A percentile compares a stretch with the other conserved stretches of the same genome.
phyloP scores from a whole-genome alignment of 2,797 vertebrate species.

The Mycteria americana region DNA sequence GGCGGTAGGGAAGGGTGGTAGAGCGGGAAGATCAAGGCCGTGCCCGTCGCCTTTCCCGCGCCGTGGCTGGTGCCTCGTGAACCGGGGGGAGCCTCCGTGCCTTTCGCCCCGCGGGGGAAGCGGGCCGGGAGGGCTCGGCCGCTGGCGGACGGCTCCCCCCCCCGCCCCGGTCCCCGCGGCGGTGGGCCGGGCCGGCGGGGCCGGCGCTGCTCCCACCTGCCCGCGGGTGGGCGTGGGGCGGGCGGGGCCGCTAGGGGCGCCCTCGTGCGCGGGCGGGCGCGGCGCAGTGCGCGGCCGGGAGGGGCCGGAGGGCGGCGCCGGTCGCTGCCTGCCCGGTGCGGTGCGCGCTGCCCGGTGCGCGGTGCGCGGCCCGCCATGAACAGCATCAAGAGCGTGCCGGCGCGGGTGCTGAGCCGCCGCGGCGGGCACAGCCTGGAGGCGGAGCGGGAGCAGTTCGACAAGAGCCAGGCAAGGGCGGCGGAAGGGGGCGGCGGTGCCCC shows the following conservation, averaged over 20 bases:
- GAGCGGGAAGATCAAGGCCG: neutral
- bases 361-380: conserved; percentile 79
- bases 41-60: accelerated
- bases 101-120: neutral
- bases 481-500: neutral
- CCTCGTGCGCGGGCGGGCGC: neutral
- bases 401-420: conserved; percentile 85
- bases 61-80: neutral
- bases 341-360: neutral
- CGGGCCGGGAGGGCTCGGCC: neutral
- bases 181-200: too few relatives aligned
- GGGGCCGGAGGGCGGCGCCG: neutral
- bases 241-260: neutral
- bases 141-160: accelerated
- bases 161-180: neutral
- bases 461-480: conserved; percentile 84
- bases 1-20: neutral
- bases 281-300: neutral
- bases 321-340: neutral
- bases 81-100: neutral
- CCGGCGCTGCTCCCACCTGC: neutral
- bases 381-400: conserved; percentile 87
- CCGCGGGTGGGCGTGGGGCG: neutral
- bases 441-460: conserved; percentile 94
- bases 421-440: conserved; percentile 87